Conservation (phyloP, 1,140 invertebrate genomes). For the Latrodectus geometricus region DNA sequence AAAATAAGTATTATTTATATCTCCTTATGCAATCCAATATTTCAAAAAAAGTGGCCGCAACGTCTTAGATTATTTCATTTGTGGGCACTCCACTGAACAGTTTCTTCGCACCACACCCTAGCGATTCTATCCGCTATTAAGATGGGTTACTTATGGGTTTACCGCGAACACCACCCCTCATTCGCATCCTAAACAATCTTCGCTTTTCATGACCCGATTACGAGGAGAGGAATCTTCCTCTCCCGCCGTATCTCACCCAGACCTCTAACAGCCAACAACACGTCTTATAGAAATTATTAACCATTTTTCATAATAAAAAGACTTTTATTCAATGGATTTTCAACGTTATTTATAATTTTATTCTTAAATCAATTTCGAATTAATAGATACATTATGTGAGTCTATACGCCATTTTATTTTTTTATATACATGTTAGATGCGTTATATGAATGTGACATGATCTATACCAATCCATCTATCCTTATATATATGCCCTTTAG, state of each 20-base stretch:
- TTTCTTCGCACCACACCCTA: not conserved
- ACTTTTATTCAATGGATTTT: not conserved
- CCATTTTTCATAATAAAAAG: not conserved
- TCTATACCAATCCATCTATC: too few relatives aligned
- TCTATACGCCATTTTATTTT: too few relatives aligned
- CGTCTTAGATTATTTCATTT: not conserved
- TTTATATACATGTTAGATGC: too few relatives aligned
- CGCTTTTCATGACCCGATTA: not conserved
- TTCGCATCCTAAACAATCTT: not conserved
- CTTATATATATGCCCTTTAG: too few relatives aligned
- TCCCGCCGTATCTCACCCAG: not conserved
- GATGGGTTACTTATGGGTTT: conserved; percentile 34
- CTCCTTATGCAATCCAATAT: not conserved
- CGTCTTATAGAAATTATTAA: not conserved
- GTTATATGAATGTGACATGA: too few relatives aligned
- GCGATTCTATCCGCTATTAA: conserved; percentile 7
- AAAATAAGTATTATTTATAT: not conserved
- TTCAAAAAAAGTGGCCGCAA: not conserved
- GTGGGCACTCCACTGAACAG: not conserved
- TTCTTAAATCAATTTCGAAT: too few relatives aligned
- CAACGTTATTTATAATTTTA: not conserved
- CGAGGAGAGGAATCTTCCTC: not conserved
- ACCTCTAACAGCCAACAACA: too few relatives aligned
- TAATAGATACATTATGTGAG: too few relatives aligned
- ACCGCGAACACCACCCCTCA: not conserved